A percentile compares a stretch with the other conserved stretches of the same genome.
Conservation (phyloP, 2,797 vertebrate species). For the Petrocephalus schoutedeni region DNA sequence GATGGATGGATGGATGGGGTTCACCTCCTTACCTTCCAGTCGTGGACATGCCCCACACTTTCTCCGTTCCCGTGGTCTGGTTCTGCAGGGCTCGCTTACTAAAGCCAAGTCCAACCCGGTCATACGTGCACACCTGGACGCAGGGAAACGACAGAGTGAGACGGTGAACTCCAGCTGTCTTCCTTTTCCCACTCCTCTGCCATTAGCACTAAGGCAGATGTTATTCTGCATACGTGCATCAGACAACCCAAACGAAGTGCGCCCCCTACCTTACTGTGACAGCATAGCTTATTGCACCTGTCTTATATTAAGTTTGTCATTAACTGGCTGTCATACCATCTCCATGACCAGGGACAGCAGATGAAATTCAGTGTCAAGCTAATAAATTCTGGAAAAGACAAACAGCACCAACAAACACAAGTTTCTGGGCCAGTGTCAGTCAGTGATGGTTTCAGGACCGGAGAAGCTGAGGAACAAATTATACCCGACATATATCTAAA, state of each 20-base stretch:
- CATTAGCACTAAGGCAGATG: not conserved
- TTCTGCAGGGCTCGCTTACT: slow-evolving; percentile 64
- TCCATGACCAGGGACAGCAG: not conserved
- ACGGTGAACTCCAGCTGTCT: not conserved
- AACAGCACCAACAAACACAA: not conserved
- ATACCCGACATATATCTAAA: not conserved
- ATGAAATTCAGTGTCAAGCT: not conserved
- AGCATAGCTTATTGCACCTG: not conserved
- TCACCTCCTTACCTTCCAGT: slow-evolving; percentile 55
- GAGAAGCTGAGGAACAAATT: not conserved
- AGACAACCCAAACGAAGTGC: not conserved
- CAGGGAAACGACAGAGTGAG: not conserved
- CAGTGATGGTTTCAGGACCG: not conserved
- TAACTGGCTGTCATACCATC: not conserved
- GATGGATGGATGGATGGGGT: too few species aligned
- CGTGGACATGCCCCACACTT: slow-evolving; percentile 66
- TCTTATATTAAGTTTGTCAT: not conserved
- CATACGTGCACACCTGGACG: slow-evolving; percentile 66
- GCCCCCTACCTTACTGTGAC: not conserved
- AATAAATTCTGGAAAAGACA: not conserved
- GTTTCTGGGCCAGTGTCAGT: not conserved
- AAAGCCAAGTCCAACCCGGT: slow-evolving; percentile 70
- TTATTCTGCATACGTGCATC: not conserved
- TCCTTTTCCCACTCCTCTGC: not conserved
- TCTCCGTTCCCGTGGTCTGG: slow-evolving; percentile 65